phyloP scores from a whole-genome alignment of 1,140 invertebrate genomes.

The Arctopsyche grandis region DNA sequence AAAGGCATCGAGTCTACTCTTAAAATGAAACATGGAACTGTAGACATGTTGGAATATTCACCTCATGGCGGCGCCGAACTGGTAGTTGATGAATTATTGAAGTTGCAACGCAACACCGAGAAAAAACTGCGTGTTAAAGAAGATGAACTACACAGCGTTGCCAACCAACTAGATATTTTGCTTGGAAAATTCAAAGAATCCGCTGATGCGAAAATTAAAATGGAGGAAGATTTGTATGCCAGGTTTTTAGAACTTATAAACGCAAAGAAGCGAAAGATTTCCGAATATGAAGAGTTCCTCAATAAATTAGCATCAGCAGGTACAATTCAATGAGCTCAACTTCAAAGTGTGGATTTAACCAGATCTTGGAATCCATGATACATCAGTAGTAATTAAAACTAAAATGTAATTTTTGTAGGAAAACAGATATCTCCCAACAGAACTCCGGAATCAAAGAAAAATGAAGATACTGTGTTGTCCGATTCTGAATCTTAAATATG shows the following conservation, averaged over 20 bases:
- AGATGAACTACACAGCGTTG: constrained; percentile 34
- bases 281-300: constrained; percentile 42
- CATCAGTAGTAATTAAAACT: too few species aligned
- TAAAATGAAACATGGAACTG: constrained; percentile 40
- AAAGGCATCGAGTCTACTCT: neutral
- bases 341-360: too few species aligned
- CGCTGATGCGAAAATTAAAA: constrained; percentile 38
- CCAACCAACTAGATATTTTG: constrained; percentile 7
- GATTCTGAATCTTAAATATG: too few species aligned
- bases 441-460: too few species aligned
- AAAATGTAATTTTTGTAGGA: too few species aligned
- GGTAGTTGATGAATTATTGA: constrained; percentile 38
- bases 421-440: too few species aligned
- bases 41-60: constrained; percentile 38
- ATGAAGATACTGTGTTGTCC: too few species aligned
- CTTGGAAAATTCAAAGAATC: constrained; percentile 33
- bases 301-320: constrained; percentile 1
- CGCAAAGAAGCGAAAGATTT: constrained; percentile 41
- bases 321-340: neutral
- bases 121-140: constrained; percentile 38
- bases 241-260: constrained; percentile 48
- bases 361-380: too few species aligned
- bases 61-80: constrained; percentile 34
- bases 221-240: constrained; percentile 48
- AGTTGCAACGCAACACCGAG: constrained; percentile 30